Percentiles rank a stretch among this genome's conserved stretches.
Conservation (phyloP, 2,797 vertebrate genomes). For the Muscicapa comitata region DNA sequence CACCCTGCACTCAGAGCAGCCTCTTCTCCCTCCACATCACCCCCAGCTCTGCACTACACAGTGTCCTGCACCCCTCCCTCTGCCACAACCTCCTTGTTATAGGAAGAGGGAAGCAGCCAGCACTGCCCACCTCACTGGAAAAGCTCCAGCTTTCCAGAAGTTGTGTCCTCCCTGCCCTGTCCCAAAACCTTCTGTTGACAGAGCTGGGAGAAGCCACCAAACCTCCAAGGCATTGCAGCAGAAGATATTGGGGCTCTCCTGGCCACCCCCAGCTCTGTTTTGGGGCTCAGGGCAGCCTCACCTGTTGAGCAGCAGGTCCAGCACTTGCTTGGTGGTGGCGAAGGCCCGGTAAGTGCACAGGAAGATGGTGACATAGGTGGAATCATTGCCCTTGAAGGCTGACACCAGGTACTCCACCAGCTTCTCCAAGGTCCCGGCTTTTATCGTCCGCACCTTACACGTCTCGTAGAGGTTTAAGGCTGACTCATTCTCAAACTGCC, state of each 20-base stretch:
- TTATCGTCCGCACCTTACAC: conserved; percentile 94
- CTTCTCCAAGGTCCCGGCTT: conserved; percentile 94
- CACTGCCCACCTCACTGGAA: background rate
- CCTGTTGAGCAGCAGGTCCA: conserved; percentile 96
- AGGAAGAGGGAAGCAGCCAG: background rate
- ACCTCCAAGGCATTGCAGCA: background rate
- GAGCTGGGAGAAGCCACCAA: background rate
- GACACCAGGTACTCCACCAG: conserved; percentile 98
- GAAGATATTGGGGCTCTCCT: background rate
- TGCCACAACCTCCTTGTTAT: rapidly evolving
- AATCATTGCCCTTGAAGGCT: conserved; percentile 93
- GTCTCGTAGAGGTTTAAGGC: conserved; percentile 94
- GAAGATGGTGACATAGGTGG: conserved; percentile 97
- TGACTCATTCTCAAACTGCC: conserved; percentile 86
- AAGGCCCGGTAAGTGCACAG: conserved; percentile 97
- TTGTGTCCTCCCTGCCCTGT: background rate
- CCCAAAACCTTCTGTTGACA: background rate
- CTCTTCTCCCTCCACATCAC: background rate
- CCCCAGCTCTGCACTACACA: rapidly evolving
- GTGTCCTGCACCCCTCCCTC: background rate
- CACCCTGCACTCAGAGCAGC: background rate
- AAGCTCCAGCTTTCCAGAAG: background rate
- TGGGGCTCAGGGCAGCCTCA: conserved; percentile 36
- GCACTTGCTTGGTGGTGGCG: conserved; percentile 91
- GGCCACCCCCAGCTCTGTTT: background rate